phyloP scores from a whole-genome alignment of 1,140 invertebrate genomes.

The Ceratosolen solmsi region DNA sequence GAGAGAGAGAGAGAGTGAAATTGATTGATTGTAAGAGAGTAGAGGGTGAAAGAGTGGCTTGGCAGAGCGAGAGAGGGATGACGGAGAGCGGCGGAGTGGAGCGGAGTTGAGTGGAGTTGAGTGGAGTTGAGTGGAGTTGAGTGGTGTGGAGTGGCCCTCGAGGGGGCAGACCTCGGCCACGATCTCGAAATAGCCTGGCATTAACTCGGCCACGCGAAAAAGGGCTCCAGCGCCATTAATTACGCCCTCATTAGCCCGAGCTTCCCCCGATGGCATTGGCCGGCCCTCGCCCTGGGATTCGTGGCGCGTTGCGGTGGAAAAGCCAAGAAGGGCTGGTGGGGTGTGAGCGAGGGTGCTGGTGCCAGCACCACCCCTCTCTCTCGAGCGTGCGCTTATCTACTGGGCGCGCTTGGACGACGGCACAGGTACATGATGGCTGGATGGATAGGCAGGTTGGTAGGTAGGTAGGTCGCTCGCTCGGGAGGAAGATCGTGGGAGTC shows the following conservation, averaged over 20 bases:
- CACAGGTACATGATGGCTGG: constrained; percentile 23
- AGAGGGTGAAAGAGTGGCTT: too few species aligned
- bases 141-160: too few species aligned
- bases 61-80: too few species aligned
- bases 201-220: constrained; percentile 1
- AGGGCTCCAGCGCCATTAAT: constrained; percentile 62
- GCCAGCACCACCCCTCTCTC: constrained; percentile 66
- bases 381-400: constrained; percentile 70
- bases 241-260: constrained; percentile 70
- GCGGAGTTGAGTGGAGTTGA: too few species aligned
- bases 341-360: constrained; percentile 47
- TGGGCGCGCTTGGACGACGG: constrained; percentile 58
- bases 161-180: neutral
- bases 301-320: neutral
- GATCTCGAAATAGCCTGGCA: constrained; percentile 32
- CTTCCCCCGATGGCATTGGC: constrained; percentile 54
- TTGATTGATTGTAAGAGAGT: too few species aligned
- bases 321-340: constrained; percentile 38
- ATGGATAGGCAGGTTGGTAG: constrained; percentile 50
- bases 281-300: neutral
- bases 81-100: too few species aligned
- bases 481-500: constrained; percentile 67
- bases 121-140: too few species aligned
- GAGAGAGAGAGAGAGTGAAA: too few species aligned
- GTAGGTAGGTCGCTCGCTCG: constrained; percentile 69